These are phyloP conservation scores for Ia io DNA, from an alignment of 2,113 vertebrate genomes.

Conservation along the genomic window DNA sequence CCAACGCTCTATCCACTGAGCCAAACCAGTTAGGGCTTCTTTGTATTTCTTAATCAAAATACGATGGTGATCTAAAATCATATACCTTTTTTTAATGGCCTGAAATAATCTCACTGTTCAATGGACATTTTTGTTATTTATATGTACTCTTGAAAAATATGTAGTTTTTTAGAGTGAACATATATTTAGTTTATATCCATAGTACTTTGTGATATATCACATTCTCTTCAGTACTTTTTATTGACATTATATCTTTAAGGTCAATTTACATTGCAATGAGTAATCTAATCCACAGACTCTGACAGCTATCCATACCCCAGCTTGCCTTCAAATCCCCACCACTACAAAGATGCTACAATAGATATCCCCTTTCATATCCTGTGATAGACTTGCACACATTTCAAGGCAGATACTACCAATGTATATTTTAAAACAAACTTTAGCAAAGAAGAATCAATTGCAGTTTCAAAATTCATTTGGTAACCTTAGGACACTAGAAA, in stretches of 20 bases:
- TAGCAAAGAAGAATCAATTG: not conserved
- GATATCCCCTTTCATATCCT: not conserved
- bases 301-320: not conserved
- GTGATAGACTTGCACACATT: not conserved
- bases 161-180: not conserved
- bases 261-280: not conserved
- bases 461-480: not conserved
- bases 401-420: not conserved
- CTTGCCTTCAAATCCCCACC: not conserved
- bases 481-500: not conserved
- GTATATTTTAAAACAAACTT: slow-evolving; percentile 10
- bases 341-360: not conserved
- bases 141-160: not conserved
- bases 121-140: not conserved
- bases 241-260: not conserved
- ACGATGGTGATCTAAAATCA: not conserved
- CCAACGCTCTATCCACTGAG: not conserved
- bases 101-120: slow-evolving; percentile 20
- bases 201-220: not conserved
- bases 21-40: not conserved
- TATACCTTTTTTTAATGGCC: not conserved
- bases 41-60: slow-evolving; percentile 23
- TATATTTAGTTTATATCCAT: not conserved
- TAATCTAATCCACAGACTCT: not conserved
- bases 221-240: not conserved